A percentile compares a stretch with the other conserved stretches of the same genome.
Conservation (phyloP, 2,113 vertebrate species). For the Saimiri boliviensis region DNA sequence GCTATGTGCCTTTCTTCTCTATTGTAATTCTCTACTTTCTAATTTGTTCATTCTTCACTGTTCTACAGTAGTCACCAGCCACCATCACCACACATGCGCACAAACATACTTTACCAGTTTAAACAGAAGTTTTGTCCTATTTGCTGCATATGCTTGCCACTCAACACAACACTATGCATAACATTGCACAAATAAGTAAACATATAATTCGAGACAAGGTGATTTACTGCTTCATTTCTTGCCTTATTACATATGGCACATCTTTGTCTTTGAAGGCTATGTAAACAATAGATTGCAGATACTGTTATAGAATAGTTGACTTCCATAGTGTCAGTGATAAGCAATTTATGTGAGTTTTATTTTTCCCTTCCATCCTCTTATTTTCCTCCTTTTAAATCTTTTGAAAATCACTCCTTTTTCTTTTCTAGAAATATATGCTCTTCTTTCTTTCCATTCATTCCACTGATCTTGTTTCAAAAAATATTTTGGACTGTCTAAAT, state of each 20-base stretch:
- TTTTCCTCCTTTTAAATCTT: background rate
- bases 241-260: background rate
- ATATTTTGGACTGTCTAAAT: background rate
- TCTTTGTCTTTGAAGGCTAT: background rate
- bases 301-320: background rate
- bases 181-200: background rate
- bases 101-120: background rate
- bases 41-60: background rate
- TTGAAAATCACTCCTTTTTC: background rate
- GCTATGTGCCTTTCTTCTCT: background rate
- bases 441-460: background rate
- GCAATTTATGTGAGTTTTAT: background rate
- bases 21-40: background rate
- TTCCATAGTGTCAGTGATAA: background rate
- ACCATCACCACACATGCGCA: fast-evolving
- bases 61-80: background rate
- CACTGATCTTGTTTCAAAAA: background rate
- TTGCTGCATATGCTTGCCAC: background rate
- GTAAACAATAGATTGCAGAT: background rate
- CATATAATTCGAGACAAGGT: background rate
- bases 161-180: background rate
- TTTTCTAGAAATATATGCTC: background rate
- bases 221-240: background rate
- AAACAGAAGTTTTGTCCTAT: background rate
- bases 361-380: background rate